Evolutionary conservation across 1,140 invertebrate genomes (phyloP).

Genomic region (Aphaenogaster rudis): DNA sequence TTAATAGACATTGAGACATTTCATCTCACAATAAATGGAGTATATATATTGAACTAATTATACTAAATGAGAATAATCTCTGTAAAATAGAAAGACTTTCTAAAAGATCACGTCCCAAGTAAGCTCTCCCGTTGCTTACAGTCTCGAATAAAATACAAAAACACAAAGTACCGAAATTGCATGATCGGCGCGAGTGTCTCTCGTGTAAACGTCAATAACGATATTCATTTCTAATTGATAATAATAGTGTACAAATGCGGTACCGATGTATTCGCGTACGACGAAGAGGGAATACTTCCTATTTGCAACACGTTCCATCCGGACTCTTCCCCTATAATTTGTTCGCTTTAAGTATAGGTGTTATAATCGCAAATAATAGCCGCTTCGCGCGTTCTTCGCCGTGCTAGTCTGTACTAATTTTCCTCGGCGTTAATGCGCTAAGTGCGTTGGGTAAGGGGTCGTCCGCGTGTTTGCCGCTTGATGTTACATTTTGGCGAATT

Average conservation of each 20-base stretch:
- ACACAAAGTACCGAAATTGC: neutral
- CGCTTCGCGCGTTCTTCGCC: conserved; percentile 20
- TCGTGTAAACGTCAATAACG: conserved; percentile 11
- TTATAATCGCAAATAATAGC: conserved; percentile 61
- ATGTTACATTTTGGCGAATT: conserved; percentile 59
- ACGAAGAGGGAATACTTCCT: conserved; percentile 4
- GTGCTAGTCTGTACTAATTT: conserved; percentile 40
- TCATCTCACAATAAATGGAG: no score
- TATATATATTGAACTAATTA: no score
- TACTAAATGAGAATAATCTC: neutral
- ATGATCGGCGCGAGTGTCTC: neutral
- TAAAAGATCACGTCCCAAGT: neutral
- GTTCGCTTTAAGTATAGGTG: conserved; percentile 57
- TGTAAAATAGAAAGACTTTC: neutral
- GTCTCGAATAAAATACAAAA: neutral
- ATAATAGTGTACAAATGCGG: neutral
- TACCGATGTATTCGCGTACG: neutral
- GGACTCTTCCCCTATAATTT: conserved; percentile 43
- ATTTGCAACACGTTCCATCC: conserved; percentile 36
- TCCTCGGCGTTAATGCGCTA: conserved; percentile 61
- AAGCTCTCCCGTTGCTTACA: neutral
- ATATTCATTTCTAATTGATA: conserved; percentile 37
- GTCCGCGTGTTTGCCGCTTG: conserved; percentile 47
- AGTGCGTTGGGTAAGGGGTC: conserved; percentile 30
- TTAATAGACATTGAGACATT: no score